Evolutionary conservation across 1,140 invertebrate genomes (phyloP), one percentile per base, ranked within the genome.

Genomic region (Ephestia elutella): DNA sequence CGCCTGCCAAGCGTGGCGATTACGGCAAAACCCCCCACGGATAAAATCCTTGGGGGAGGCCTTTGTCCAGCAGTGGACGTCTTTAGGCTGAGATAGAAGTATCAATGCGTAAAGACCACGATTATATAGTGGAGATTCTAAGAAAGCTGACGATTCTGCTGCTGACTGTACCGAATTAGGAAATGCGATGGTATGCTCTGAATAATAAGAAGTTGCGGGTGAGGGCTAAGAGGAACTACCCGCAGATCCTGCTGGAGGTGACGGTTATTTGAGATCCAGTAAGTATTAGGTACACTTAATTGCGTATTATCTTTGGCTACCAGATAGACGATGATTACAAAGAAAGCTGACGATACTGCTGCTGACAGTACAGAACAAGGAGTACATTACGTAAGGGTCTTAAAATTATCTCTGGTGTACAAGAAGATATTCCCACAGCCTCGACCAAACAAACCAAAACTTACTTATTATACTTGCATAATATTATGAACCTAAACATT

Each of bases 41-140:
- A n/a, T n/a, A n/a, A n/a, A n/a, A n/a, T n/a, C n/a, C n/a, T n/a
- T n/a, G n/a, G n/a, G n/a, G n/a, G n/a, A n/a, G n/a, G n/a, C n/a
- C n/a, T n/a, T n/a, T n/a, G n/a, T n/a, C n/a, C n/a, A n/a, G n/a
- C n/a, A n/a, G n/a, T n/a, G n/a, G n/a, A n/a, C n/a, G n/a, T n/a
- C n/a, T n/a, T n/a, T n/a, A n/a, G n/a, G n/a, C n/a, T n/a, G n/a
- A n/a, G n/a, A n/a, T n/a, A n/a, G n/a, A n/a, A n/a, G n/a, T n/a
- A n/a, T n/a, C n/a, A n/a, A n/a, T 3, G 21, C n/a, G n/a, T n/a
- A n/a, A 99, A 89, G 98, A 99, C 89, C 92, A 96, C 60, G 97
- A 99, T 84, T 98, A 99, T 80, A 98, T 98, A 87, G 96, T 97
- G 0, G 98, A 99, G 86, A 99, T 99, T 86, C 89, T 99, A 0